phyloP scores from a whole-genome alignment of 2,113 vertebrate species.

The Prinia subflava region DNA sequence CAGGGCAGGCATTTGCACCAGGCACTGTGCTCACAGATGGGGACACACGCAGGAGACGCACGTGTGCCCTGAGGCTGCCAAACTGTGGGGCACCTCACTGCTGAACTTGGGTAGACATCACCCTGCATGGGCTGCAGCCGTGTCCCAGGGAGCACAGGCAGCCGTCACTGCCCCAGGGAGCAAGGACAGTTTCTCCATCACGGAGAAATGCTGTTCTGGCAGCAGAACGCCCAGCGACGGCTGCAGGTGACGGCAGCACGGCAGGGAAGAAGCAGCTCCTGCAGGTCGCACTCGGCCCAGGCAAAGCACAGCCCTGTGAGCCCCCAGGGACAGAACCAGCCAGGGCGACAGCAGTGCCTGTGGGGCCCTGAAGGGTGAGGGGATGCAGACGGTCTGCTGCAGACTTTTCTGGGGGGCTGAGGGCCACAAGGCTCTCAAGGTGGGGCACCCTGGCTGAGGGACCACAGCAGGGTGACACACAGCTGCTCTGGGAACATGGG shows the following conservation, averaged over 20 bases:
- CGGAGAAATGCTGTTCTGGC: rapidly evolving
- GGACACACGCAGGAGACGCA: background rate
- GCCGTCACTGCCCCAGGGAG: background rate
- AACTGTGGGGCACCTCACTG: background rate
- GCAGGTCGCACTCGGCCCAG: background rate
- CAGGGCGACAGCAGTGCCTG: background rate
- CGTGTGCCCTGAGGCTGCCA: background rate
- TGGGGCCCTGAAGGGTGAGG: rapidly evolving
- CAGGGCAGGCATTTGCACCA: background rate
- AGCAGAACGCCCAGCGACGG: background rate
- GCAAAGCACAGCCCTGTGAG: background rate
- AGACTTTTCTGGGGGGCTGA: background rate
- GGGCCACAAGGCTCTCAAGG: background rate
- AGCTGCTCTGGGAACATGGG: background rate
- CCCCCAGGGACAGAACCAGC: background rate
- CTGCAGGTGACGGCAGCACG: background rate
- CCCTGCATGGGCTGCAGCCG: rapidly evolving
- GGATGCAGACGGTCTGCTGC: rapidly evolving
- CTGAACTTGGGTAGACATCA: background rate
- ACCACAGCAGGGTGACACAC: background rate
- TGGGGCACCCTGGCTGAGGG: background rate
- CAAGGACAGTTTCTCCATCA: background rate
- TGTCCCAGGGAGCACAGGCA: background rate
- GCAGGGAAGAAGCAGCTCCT: background rate
- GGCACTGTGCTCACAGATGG: no score